Evolutionary conservation across 2,888 invertebrate genomes (phyloP), one percentile per base, ranked within the genome.

Genomic region (Glaucopsyche alexis): DNA sequence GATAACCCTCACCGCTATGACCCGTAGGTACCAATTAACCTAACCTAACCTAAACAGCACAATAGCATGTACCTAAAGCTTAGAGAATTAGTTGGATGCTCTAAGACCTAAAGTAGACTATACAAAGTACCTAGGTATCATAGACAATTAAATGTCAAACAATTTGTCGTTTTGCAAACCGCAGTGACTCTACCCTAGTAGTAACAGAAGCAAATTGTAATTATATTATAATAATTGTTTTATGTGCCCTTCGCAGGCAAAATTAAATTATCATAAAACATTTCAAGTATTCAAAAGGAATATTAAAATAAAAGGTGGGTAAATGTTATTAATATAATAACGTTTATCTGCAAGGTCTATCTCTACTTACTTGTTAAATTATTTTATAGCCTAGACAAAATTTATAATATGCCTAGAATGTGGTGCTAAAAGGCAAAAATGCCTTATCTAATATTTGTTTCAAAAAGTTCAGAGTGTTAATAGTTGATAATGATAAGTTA

Each of bases 221-320:
- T 29, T 29, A 29, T 49, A 7, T n/a, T 50, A 5, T 50, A n/a
- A 50, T 50, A 50, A 50, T n/a, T 7, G 7, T 16, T 55, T 55
- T 19, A 55, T 9, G 42, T 42, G 3, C 19, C 19, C 4, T 19
- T 60, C 2, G 29, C 47, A 47, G 47, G 47, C 29, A 38, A 60
- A 60, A 60, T 60, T 38, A 5, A 60, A 38, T 60, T 60, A 60
- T 60, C 19, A 19, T 60, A 60, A 38, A 60, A 29, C 14, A 38
- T 60, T 55, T 2, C 6, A 60, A 29, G 60, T 29, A 38, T 60
- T 60, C 38, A 60, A 38, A 60, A 60, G 14, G 14, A 38, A 29
- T 29, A 60, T 60, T 38, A 60, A 60, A 60, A 60, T 60, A 60
- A 60, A 60, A 60, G 60, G 60, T 60, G 60, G 60, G 6, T 29